Base-by-base conservation (phyloP, 30 jellyfish, hydroid and myxozoan species). In the Hydractinia echinata region DNA sequence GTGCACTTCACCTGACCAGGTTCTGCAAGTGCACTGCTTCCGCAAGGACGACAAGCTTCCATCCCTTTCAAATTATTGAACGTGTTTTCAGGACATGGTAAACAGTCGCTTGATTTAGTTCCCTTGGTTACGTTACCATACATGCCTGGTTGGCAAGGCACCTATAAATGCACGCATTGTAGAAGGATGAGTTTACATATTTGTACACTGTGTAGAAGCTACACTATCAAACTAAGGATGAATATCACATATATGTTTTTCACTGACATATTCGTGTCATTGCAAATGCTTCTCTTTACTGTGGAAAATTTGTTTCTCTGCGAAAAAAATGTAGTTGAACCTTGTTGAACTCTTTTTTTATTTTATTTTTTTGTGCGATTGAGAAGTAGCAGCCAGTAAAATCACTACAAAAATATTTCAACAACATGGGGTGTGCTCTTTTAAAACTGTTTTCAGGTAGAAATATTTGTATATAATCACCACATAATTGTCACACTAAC, bases 31-130 rank as follows among this genome's bases (percentile, higher is more conserved):
- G 99, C 99, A 77, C 99, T 94, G 88, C 99, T 94, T 20, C 99
- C 99, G 76, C 99, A 94, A 2, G 96, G 99, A 10, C 95, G 88
- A 55, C 99, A 94, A 4, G 97, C 96, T 21, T 64, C 83, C 86
- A 81, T 85, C 8, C 99, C 99, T 21, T 79, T 76, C 54, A 82
- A 3, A 67, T 85, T 71, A 71, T 82, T 94, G 81, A 84, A 94
- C 5, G 99, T 94, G 73, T 88, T 77, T 5, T 13, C 82, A 64
- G 99, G 99, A 61, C 99, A 94, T 1, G 73, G 95, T 8, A 76
- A 61, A 60, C 99, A 94, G 72, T 94, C 96, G 55, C 87, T 39
- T 60, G 95, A 50, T 61, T 85, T 85, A 39, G 96, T 82, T 8
- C 97, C 99, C 77, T 73, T 78, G 16, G 81, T 72, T 79, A 81